Conservation (phyloP, 2,797 vertebrate genomes). For the Artibeus lituratus region DNA sequence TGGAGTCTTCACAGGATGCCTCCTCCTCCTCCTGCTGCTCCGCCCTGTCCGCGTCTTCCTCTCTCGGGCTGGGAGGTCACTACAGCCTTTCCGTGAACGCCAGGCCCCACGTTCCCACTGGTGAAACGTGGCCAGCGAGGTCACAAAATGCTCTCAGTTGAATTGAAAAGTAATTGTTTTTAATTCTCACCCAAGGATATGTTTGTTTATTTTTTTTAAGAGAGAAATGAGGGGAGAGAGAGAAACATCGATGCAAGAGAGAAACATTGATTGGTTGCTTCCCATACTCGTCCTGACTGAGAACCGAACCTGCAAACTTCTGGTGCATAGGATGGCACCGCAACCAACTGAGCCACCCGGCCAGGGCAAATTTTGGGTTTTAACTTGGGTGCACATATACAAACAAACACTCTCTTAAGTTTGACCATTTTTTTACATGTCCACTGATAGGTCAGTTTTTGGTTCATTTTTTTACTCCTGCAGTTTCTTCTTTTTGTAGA, state of each 20-base stretch:
- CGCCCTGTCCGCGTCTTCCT: neutral
- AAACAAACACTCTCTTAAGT: too few species aligned
- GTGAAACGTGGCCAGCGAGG: neutral
- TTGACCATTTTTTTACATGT: neutral
- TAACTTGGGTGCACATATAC: too few species aligned
- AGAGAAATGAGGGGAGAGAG: too few species aligned
- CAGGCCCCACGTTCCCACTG: neutral
- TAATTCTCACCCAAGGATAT: neutral
- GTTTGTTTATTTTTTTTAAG: neutral
- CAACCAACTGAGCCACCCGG: too few species aligned
- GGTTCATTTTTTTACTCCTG: neutral
- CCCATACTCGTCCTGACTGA: too few species aligned
- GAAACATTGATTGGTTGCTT: neutral
- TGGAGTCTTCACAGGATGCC: neutral
- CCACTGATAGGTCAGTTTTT: neutral
- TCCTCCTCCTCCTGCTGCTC: neutral
- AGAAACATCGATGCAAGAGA: neutral
- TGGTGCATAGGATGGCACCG: too few species aligned
- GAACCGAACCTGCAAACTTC: neutral
- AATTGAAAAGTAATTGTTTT: neutral
- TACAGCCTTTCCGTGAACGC: neutral
- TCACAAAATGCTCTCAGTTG: neutral
- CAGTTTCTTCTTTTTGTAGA: neutral
- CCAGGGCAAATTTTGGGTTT: too few species aligned
- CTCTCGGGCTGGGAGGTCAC: neutral